Conservation (phyloP, 2,888 invertebrate species). For the Luperina nickerlii region DNA sequence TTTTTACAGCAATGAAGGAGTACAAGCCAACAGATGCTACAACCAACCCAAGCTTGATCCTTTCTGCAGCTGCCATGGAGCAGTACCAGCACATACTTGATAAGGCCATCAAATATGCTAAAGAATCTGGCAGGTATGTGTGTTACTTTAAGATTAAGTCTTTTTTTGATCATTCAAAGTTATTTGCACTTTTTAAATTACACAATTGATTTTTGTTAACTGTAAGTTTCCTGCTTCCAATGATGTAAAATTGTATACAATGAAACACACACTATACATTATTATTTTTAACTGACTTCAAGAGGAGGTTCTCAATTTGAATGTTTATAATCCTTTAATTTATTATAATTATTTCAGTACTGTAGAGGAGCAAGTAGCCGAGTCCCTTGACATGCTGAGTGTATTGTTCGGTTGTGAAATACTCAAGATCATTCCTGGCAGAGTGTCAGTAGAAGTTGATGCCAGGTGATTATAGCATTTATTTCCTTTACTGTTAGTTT, state of each 20-base stretch:
- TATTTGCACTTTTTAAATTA: neutral
- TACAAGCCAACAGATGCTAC: conserved; percentile 99
- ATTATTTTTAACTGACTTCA: neutral
- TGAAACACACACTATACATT: neutral
- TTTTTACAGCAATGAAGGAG: conserved; percentile 95
- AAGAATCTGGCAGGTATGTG: conserved; percentile 83
- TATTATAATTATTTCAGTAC: conserved; percentile 85
- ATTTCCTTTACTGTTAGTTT: neutral
- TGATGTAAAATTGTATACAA: neutral
- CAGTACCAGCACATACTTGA: conserved; percentile 97
- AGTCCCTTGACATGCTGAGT: conserved; percentile 98
- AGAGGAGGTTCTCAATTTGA: too few relatives aligned
- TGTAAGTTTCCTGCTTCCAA: neutral
- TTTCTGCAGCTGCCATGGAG: conserved; percentile 98
- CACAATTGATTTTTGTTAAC: neutral
- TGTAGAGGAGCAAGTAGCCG: conserved; percentile 93
- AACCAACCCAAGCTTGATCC: conserved; percentile 99
- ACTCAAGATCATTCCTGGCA: conserved; percentile 98
- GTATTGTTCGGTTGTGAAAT: conserved; percentile 99
- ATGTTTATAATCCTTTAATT: neutral
- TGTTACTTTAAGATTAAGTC: neutral
- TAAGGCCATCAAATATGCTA: conserved; percentile 97
- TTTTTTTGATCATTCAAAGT: neutral
- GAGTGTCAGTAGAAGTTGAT: conserved; percentile 99
- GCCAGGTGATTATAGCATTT: conserved; percentile 91